phyloP scores from a whole-genome alignment of 1,140 invertebrate genomes.

The Heterodera carotae region DNA sequence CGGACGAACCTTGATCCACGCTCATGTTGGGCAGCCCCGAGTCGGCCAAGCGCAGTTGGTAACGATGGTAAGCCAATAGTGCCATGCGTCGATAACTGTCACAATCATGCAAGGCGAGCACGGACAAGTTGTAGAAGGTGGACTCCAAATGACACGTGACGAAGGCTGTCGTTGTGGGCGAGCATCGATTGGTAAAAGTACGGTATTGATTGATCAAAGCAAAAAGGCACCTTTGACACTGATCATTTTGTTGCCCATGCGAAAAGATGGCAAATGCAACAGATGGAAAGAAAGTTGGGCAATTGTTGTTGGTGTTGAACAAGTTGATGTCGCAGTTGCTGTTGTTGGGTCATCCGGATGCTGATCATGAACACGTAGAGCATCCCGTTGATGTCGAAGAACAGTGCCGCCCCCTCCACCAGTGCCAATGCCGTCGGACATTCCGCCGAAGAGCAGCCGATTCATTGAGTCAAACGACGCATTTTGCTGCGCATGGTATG shows the following conservation, averaged over 20 bases:
- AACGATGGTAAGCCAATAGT: conserved; percentile 82
- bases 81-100: conserved; percentile 95
- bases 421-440: not conserved
- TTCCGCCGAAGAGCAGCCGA: conserved; percentile 6
- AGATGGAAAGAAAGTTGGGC: conserved; percentile 22
- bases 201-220: not conserved
- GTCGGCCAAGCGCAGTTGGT: conserved; percentile 76
- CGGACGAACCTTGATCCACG: conserved; percentile 77
- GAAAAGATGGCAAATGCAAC: conserved; percentile 30
- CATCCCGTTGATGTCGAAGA: not conserved
- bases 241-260: conserved; percentile 28
- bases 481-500: conserved; percentile 46
- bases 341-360: conserved; percentile 15
- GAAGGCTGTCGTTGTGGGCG: conserved; percentile 26
- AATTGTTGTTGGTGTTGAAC: not conserved
- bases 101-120: conserved; percentile 95
- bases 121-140: conserved; percentile 95
- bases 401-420: not conserved
- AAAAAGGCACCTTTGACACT: conserved; percentile 31
- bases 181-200: too few relatives aligned
- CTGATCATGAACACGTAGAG: not conserved
- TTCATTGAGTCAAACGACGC: conserved; percentile 31
- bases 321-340: not conserved
- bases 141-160: conserved; percentile 72
- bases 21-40: conserved; percentile 93